Evolutionary conservation across 2,113 vertebrate species (phyloP).

Genomic region (Gallinago jamesoni): DNA sequence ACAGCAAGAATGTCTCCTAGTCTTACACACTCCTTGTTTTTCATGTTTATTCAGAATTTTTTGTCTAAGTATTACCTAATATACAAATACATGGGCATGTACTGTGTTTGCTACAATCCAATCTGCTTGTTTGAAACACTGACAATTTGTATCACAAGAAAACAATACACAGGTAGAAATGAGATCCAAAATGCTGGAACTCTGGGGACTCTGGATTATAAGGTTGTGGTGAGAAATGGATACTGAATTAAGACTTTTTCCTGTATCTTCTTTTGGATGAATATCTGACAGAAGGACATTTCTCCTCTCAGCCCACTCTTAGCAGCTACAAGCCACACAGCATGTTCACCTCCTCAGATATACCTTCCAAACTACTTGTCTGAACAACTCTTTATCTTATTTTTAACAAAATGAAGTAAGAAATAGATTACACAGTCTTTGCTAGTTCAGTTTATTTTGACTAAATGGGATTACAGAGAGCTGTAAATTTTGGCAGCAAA

Average conservation of each 20-base stretch:
- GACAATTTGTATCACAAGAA: not conserved
- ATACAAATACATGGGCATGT: not conserved
- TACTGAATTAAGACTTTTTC: not conserved
- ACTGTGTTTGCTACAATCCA: not conserved
- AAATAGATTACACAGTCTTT: not conserved
- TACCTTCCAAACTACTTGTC: not conserved
- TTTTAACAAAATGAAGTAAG: not conserved
- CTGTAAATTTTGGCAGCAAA: not conserved
- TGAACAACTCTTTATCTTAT: not conserved
- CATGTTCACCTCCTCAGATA: not conserved
- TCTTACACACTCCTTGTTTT: not conserved
- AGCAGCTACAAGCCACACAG: not conserved
- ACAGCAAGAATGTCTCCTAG: not conserved
- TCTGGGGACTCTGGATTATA: not conserved
- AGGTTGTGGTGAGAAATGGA: not conserved
- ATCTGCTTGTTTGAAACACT: not conserved
- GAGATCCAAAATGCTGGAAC: not conserved
- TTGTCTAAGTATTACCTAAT: not conserved
- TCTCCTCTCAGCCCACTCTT: not conserved
- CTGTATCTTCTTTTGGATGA: not conserved
- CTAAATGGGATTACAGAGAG: not conserved
- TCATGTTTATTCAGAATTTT: not conserved
- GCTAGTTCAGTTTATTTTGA: not conserved
- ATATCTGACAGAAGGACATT: not conserved
- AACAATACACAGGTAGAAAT: not conserved